phyloP scores from a whole-genome alignment of 2,797 vertebrate species.

The Poecilia wingei region DNA sequence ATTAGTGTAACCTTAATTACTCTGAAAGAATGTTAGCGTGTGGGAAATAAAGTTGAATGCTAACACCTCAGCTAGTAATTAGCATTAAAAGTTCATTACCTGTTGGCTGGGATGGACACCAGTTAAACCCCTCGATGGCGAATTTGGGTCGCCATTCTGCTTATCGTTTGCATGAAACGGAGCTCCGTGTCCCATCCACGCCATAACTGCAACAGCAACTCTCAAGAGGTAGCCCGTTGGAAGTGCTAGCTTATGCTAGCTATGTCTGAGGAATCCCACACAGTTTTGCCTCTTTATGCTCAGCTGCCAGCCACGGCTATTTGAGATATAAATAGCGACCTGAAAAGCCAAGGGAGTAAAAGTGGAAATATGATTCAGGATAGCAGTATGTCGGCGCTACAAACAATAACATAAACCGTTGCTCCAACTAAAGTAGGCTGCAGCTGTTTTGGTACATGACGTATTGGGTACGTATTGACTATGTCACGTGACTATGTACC shows the following conservation, averaged over 20 bases:
- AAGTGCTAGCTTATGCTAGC: conserved; percentile 48
- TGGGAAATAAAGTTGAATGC: background rate
- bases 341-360: background rate
- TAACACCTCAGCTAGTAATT: background rate
- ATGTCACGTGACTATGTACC: conserved; percentile 25
- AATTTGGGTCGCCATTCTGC: conserved; percentile 17
- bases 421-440: background rate
- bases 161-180: conserved; percentile 38
- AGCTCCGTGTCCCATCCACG: conserved; percentile 73
- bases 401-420: conserved; percentile 21
- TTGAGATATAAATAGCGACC: background rate
- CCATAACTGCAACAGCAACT: conserved; percentile 68
- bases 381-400: conserved; percentile 7
- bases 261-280: background rate
- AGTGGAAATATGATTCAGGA: background rate
- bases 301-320: background rate
- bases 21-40: conserved; percentile 24
- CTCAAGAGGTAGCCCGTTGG: conserved; percentile 29
- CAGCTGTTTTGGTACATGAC: conserved; percentile 31
- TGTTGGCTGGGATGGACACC: conserved; percentile 42
- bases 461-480: conserved; percentile 39
- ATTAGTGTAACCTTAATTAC: conserved; percentile 1
- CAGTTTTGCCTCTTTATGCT: conserved; percentile 4
- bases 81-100: conserved; percentile 43
- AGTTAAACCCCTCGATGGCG: background rate